Evolutionary conservation across 2,113 vertebrate species (phyloP).

Genomic region (Cyanoramphus novaezelandiae): DNA sequence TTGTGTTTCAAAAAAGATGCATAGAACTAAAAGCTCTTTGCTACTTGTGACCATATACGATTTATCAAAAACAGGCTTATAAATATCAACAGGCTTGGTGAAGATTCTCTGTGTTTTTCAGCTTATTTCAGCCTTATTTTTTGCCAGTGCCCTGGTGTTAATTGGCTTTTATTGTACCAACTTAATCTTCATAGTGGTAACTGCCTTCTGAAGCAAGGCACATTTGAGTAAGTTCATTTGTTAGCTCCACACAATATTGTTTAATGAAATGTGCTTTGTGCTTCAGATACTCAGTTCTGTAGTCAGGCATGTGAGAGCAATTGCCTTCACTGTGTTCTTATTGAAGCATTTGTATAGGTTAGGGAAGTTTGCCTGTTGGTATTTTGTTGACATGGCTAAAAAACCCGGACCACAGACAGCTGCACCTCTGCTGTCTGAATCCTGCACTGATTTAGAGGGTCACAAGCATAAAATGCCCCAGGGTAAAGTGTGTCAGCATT

Average conservation of each 20-base stretch:
- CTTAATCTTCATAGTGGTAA: slow-evolving; percentile 51
- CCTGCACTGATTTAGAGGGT: neutral
- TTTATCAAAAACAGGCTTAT: neutral
- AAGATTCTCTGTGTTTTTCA: neutral
- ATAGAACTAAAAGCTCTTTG: neutral
- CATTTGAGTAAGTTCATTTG: neutral
- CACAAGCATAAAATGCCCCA: neutral
- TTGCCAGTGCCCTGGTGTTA: slow-evolving; percentile 13
- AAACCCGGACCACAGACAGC: neutral
- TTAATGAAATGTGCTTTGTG: slow-evolving; percentile 5
- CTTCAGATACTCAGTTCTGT: neutral
- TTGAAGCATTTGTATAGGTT: neutral
- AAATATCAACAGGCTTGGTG: neutral
- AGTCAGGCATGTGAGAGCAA: neutral
- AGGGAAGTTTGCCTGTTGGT: neutral
- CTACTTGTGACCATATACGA: neutral
- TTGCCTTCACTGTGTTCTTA: neutral
- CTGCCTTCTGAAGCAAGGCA: slow-evolving; percentile 65
- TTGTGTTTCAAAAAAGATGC: neutral
- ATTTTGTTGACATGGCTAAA: neutral
- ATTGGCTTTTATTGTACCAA: slow-evolving; percentile 56
- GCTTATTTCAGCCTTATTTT: slow-evolving; percentile 32
- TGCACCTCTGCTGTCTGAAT: neutral
- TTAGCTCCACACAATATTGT: neutral
- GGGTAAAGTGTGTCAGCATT: neutral